Evolutionary conservation across 2,113 vertebrate species (phyloP), one percentile per base, ranked within the genome.

Genomic region (Vicugna pacos): DNA sequence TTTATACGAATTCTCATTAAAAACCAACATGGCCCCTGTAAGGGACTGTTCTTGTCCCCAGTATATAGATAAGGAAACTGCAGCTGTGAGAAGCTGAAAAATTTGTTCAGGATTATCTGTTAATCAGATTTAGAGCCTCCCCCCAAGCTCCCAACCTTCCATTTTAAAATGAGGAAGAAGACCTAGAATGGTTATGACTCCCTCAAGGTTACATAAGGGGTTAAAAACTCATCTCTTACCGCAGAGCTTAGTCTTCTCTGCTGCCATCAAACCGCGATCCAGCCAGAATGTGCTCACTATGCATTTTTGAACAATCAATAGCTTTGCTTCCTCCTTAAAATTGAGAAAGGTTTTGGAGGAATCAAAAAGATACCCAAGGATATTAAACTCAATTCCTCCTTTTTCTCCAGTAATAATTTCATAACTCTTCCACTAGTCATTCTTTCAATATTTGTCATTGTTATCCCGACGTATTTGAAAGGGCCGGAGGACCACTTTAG

Each of bases 321-420:
- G 22, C 9, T 92, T 88, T 73, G 16, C 62, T 85, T 91, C 22
- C 16, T 52, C 73, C 86, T 88, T 50, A 58, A 62, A 95, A 73
- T 54, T 65, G 80, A 69, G 67, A 83, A 91, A 73, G 46, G 9
- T 42, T 76, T 93, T 48, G 79, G 58, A 80, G 52, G 46, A 48
- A 90, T 72, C 42, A 54, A 56, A 80, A 70, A 80, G 32, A 70
- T 58, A 42, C 19, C 52, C 65, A 26, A 11, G 64, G 46, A 88
- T 42, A 16, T 81, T 58, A 54, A 79, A 72, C 16, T 15, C 7
- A 2, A 65, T 50, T 58, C 67, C 35, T 84, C 77, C 60, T 54
- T 67, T 89, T 52, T 58, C 48, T 76, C 19, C 48, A 64, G 28
- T 89, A 75, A 62, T 90, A 69, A 88, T 84, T 91, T 85, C n/a